phyloP scores from a whole-genome alignment of 92 coral and sea anemone genomes.

The Nematostella vectensis region DNA sequence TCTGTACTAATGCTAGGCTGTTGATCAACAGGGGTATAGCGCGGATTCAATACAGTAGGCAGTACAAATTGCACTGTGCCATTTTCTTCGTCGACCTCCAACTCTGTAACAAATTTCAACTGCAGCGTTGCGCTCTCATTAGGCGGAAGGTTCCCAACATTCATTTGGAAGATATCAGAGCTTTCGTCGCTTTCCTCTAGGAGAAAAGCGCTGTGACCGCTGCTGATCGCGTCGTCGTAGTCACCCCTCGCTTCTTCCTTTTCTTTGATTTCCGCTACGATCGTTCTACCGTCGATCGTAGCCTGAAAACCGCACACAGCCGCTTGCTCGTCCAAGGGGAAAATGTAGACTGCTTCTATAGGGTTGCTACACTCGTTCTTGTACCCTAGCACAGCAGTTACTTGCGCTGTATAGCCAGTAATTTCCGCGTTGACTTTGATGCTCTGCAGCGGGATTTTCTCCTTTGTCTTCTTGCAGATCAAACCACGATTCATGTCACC shows the following conservation, averaged over 20 bases:
- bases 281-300: conserved; percentile 68
- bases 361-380: conserved; percentile 62
- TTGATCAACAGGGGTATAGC: conserved; percentile 47
- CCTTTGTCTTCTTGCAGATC: conserved; percentile 27
- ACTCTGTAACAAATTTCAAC: conserved; percentile 69
- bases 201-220: conserved; percentile 68
- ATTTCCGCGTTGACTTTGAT: conserved; percentile 55
- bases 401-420: conserved; percentile 78
- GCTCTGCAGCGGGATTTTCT: conserved; percentile 58
- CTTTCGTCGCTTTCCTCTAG: conserved; percentile 80
- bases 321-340: conserved; percentile 64
- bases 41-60: conserved; percentile 76
- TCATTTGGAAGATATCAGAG: conserved; percentile 71
- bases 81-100: conserved; percentile 54
- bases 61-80: conserved; percentile 70
- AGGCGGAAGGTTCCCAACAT: conserved; percentile 86
- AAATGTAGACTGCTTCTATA: conserved; percentile 68
- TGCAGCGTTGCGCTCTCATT: conserved; percentile 58
- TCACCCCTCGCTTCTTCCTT: conserved; percentile 72
- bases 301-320: conserved; percentile 91
- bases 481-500: conserved; percentile 41
- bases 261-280: conserved; percentile 71
- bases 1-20: conserved; percentile 20
- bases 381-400: conserved; percentile 65
- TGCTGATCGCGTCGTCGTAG: conserved; percentile 75